Percentiles rank a stretch among this genome's conserved stretches.
Conservation (phyloP, 2,888 invertebrate species). For the Sphaerophoria rueppellii region DNA sequence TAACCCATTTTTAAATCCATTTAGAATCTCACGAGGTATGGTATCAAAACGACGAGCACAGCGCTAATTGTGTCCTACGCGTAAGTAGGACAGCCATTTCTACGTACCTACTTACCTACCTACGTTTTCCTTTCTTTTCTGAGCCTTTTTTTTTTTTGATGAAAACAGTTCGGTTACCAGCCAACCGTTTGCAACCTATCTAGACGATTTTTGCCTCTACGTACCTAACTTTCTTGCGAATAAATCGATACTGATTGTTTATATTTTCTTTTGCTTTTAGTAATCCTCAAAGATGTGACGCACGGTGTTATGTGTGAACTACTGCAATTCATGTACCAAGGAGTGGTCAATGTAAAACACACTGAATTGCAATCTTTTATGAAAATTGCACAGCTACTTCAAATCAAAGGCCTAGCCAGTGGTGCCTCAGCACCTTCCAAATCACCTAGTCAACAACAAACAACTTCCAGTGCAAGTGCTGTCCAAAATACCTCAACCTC, state of each 20-base stretch:
- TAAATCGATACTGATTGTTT: background rate
- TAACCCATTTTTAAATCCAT: no score
- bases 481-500: slow-evolving; percentile 54
- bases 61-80: no score
- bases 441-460: slow-evolving; percentile 76
- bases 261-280: slow-evolving; percentile 74
- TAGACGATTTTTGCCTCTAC: no score
- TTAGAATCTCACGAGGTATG: no score
- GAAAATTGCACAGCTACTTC: slow-evolving; percentile 82
- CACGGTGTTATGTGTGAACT: slow-evolving; percentile 84
- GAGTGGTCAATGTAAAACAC: slow-evolving; percentile 84
- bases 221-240: no score
- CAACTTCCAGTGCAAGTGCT: slow-evolving; percentile 65
- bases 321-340: slow-evolving; percentile 85
- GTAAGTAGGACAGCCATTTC: no score
- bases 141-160: no score
- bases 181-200: no score
- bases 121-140: no score
- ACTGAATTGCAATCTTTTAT: slow-evolving; percentile 82
- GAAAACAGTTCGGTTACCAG: no score
- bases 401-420: slow-evolving; percentile 82
- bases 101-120: no score
- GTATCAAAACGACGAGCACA: no score
- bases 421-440: slow-evolving; percentile 79
- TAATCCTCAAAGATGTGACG: slow-evolving; percentile 84